Evolutionary conservation across 1,140 invertebrate species (phyloP), one percentile per base, ranked within the genome.

Genomic region (Zaprionus taronus): DNA sequence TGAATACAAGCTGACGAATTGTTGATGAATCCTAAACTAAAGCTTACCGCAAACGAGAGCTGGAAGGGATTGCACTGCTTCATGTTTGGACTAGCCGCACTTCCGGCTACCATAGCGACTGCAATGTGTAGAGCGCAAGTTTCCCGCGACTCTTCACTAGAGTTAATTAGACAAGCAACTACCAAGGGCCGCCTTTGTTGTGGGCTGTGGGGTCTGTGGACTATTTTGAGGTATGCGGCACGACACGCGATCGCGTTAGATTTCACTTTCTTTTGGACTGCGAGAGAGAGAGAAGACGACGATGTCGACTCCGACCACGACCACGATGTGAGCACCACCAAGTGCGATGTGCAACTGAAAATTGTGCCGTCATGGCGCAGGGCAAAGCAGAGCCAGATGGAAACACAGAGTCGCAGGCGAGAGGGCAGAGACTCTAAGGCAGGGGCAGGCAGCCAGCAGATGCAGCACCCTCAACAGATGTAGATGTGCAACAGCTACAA

Each of bases 1-100:
- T 26, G 14, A 55, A n/a, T 44, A 55, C 47, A 9, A 31, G 2
- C 12, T 20, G 17, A 26, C 4, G 24, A 26, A 31, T 6, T 31
- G 28, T 2, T 31, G 31, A 9, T 28, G 28, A 9, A 47, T n/a
- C 15, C 4, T 51, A 9, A 1, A 15, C 5, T 17, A 5, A 41
- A 47, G 3, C 89, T 91, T 91, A 91, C 90, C 90, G 90, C 38
- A 81, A 91, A 91, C 53, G 90, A 91, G 53, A 91, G 80, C 75
- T 91, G 81, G n/a, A 91, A 91, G 44, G 79, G 75, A 73, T 83
- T 77, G 53, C 55, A 31, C 71, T 80, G 63, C 14, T 22, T 41
- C 20, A 82, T 55, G 63, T 67, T 77, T 4, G 73, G 67, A 67
- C 66, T 67, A 57, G 81, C 77, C 72, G 68, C 63, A 79, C 75